These are phyloP conservation scores for Meandrina meandrites DNA, from an alignment of 92 coral and sea anemone species.

Conservation along the genomic window DNA sequence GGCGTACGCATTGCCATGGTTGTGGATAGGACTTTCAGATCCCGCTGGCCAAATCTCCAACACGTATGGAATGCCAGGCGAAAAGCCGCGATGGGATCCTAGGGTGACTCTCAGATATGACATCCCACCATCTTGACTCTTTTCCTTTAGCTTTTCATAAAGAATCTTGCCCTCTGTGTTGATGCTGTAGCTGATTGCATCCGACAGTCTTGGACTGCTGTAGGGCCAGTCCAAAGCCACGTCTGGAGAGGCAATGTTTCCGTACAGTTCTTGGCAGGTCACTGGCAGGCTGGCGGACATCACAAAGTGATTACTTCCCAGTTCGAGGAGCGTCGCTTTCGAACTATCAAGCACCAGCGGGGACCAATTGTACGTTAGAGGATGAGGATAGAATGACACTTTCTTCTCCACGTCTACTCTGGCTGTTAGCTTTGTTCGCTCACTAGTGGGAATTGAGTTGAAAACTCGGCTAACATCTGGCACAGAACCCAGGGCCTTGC, in stretches of 20 bases:
- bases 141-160: constrained; percentile 27
- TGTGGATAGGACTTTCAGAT: constrained; percentile 34
- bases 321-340: constrained; percentile 22
- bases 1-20: constrained; percentile 55
- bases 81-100: constrained; percentile 27
- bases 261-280: constrained; percentile 43
- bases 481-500: no score
- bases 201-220: constrained; percentile 32
- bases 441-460: background rate
- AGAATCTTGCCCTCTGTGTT: constrained; percentile 32
- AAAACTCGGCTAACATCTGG: no score
- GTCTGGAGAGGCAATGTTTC: constrained; percentile 30
- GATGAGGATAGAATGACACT: constrained; percentile 39
- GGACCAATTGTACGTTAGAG: constrained; percentile 29
- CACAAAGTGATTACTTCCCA: constrained; percentile 11
- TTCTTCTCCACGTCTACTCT: constrained; percentile 14
- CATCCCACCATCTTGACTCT: constrained; percentile 1
- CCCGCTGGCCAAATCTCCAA: constrained; percentile 51
- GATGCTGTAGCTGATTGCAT: constrained; percentile 56
- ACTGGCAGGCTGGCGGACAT: constrained; percentile 50
- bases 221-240: constrained; percentile 41
- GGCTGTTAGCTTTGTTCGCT: background rate
- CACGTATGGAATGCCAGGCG: constrained; percentile 54
- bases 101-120: constrained; percentile 47
- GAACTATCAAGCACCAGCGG: constrained; percentile 44